These are phyloP conservation scores for Melitaea cinxia DNA, from an alignment of 1,140 invertebrate species.

Conservation along the genomic window DNA sequence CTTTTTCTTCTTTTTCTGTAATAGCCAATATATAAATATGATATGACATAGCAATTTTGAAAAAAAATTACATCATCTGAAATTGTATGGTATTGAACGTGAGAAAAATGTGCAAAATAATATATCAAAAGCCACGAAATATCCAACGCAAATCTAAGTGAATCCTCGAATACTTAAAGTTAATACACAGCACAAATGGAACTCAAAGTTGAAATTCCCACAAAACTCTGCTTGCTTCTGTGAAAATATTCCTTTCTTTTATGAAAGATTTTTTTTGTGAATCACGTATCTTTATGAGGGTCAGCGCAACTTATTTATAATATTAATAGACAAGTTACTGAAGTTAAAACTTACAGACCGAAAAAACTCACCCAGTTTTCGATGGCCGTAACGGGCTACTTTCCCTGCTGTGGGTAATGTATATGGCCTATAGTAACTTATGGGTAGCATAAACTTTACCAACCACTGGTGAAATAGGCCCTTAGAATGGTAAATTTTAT, in stretches of 20 bases:
- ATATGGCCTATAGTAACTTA: too few relatives aligned
- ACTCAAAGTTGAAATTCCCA: constrained; percentile 4
- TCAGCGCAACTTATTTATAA: too few relatives aligned
- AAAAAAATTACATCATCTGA: neutral
- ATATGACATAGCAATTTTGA: neutral
- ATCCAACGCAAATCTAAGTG: constrained; percentile 14
- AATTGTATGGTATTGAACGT: neutral
- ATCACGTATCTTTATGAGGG: too few relatives aligned
- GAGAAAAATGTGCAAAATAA: neutral
- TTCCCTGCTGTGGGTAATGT: too few relatives aligned
- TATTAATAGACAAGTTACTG: too few relatives aligned
- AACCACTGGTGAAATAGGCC: too few relatives aligned
- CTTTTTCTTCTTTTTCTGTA: too few relatives aligned
- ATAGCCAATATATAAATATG: neutral
- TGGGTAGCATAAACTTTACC: too few relatives aligned
- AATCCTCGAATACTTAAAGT: constrained; percentile 11
- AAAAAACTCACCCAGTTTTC: too few relatives aligned
- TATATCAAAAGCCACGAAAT: constrained; percentile 7
- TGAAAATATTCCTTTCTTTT: constrained; percentile 10
- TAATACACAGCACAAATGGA: constrained; percentile 17
- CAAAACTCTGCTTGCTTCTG: constrained; percentile 9
- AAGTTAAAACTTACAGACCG: too few relatives aligned
- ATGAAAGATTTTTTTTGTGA: neutral
- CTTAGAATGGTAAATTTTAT: too few relatives aligned
- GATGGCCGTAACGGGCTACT: too few relatives aligned